A percentile compares a stretch with the other conserved stretches of the same genome.
phyloP scores from a whole-genome alignment of 1,140 invertebrate genomes.

The Episyrphus balteatus region DNA sequence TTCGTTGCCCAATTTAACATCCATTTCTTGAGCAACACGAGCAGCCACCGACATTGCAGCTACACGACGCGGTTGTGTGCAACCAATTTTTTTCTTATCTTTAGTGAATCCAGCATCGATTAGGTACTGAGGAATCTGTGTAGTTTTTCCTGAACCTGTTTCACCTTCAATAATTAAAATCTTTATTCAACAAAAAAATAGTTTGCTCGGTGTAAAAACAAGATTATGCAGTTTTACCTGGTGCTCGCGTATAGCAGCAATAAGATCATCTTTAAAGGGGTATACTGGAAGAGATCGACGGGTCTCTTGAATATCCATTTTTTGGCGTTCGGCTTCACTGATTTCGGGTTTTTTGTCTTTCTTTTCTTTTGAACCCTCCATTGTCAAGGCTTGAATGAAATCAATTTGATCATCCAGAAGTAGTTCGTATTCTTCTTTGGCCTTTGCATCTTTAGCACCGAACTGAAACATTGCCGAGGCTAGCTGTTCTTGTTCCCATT shows the following conservation, averaged over 20 bases:
- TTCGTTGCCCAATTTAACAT: constrained; percentile 94
- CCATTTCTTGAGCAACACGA: constrained; percentile 99
- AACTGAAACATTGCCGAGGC: constrained; percentile 84
- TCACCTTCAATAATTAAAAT: constrained; percentile 96
- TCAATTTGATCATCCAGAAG: constrained; percentile 94
- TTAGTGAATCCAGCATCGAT: constrained; percentile 81
- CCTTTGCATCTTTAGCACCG: constrained; percentile 67
- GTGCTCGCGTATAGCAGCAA: constrained; percentile 77
- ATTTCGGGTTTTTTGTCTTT: constrained; percentile 47
- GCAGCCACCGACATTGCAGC: constrained; percentile 99
- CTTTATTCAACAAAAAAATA: constrained; percentile 17
- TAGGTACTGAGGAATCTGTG: constrained; percentile 96
- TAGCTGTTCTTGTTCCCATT: constrained; percentile 98
- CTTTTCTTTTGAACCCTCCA: constrained; percentile 67
- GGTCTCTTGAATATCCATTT: constrained; percentile 82
- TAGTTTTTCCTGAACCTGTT: constrained; percentile 97
- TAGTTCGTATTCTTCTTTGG: constrained; percentile 80
- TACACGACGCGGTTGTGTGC: constrained; percentile 93
- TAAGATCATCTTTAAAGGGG: constrained; percentile 80
- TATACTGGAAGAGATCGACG: constrained; percentile 89
- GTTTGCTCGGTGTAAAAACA: background rate
- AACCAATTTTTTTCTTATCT: constrained; percentile 79
- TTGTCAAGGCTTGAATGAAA: constrained; percentile 86
- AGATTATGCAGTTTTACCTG: constrained; percentile 46
- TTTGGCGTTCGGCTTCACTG: constrained; percentile 61